phyloP scores from a whole-genome alignment of 2,113 vertebrate genomes.

The Collichthys lucidus region DNA sequence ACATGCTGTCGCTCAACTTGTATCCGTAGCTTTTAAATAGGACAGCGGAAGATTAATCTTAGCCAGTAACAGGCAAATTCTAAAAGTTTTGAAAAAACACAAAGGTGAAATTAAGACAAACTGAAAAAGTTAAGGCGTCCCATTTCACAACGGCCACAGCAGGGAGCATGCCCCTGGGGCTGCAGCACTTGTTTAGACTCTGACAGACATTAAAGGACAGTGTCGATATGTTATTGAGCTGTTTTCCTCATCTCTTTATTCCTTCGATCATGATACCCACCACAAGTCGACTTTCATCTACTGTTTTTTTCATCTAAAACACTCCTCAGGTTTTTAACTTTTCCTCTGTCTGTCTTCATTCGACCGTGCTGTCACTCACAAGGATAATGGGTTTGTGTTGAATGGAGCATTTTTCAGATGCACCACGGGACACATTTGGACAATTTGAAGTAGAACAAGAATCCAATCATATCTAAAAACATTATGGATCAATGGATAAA shows the following conservation, averaged over 20 bases:
- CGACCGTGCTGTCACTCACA: constrained; percentile 7
- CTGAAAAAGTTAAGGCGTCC: constrained; percentile 43
- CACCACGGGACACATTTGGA: not conserved
- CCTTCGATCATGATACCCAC: constrained; percentile 24
- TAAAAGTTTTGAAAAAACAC: not conserved
- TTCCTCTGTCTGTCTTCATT: not conserved
- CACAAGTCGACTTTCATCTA: constrained; percentile 23
- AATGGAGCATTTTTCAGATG: not conserved
- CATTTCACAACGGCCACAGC: constrained; percentile 44
- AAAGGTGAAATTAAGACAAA: constrained; percentile 32
- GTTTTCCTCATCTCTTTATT: constrained; percentile 64
- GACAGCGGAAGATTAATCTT: not conserved
- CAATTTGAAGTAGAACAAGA: not conserved
- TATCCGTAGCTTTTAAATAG: not conserved
- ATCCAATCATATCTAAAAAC: not conserved
- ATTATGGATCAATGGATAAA: not conserved
- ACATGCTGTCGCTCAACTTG: not conserved
- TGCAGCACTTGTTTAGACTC: constrained; percentile 48
- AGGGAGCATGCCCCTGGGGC: constrained; percentile 13
- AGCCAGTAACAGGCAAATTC: not conserved
- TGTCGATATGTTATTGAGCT: constrained; percentile 66
- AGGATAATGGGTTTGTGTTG: not conserved
- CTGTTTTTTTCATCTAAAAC: constrained; percentile 15
- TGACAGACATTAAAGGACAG: constrained; percentile 42
- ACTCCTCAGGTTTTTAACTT: constrained; percentile 6